These are phyloP conservation scores for Perizoma affinitatum DNA, from an alignment of 2,888 invertebrate species.

Conservation along the genomic window DNA sequence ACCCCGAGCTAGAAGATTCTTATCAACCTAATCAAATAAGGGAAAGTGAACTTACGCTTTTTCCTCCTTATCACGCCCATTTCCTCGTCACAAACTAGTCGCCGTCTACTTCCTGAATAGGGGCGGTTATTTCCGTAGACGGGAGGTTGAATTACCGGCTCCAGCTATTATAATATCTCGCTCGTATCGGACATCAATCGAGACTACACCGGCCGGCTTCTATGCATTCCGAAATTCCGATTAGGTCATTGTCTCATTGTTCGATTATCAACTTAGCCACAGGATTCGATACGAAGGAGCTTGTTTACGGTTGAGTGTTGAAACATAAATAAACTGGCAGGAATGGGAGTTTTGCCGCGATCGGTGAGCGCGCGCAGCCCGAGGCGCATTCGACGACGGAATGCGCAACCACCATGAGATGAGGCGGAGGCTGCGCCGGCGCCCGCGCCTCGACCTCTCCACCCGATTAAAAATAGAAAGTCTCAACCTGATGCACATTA, in stretches of 20 bases:
- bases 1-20: conserved; percentile 5
- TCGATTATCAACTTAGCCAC: conserved; percentile 11
- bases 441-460: conserved; percentile 71
- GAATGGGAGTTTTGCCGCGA: conserved; percentile 45
- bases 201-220: conserved; percentile 59
- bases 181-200: conserved; percentile 65
- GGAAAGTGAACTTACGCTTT: conserved; percentile 77
- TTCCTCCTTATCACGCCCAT: conserved; percentile 80
- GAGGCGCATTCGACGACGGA: conserved; percentile 76
- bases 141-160: conserved; percentile 54
- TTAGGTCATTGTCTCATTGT: conserved; percentile 70
- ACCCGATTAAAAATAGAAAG: conserved; percentile 82
- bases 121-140: conserved; percentile 50
- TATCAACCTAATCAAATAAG: conserved; percentile 38
- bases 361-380: conserved; percentile 69
- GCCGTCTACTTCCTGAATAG: conserved; percentile 58
- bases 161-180: conserved; percentile 54
- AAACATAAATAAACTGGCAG: conserved; percentile 60
- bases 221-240: conserved; percentile 65
- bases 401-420: conserved; percentile 72
- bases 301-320: conserved; percentile 32
- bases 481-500: conserved; percentile 67
- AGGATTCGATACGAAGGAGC: conserved; percentile 24
- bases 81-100: conserved; percentile 59
- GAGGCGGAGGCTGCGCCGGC: conserved; percentile 68